Base-by-base conservation (phyloP, 2,113 vertebrate genomes). In the Coturnix japonica region DNA sequence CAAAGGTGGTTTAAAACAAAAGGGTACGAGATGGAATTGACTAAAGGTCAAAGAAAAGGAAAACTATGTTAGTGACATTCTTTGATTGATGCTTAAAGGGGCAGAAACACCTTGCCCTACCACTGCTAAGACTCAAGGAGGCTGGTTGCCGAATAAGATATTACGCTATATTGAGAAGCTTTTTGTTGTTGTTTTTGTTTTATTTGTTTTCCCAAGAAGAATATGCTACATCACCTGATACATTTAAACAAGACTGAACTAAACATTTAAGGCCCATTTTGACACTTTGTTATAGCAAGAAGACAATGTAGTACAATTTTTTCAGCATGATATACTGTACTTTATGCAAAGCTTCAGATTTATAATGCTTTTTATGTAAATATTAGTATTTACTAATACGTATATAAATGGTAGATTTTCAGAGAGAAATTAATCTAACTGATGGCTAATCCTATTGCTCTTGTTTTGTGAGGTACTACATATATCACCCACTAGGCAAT, bases 401-500 rank as follows among this genome's bases (percentile, higher is more conserved):
- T 41, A 41, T 41, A 41, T 41, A 41, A 41, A 41, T 23, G 54
- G 73, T 53, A 85, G 43, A 90, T 47, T 51, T 76, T 63, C 43
- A 18, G 41, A 70, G 43, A 77, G 22, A 8, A 79, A 76, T 70
- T 70, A 59, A 89, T 71, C 28, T 89, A 87, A 80, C 33, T 60
- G 67, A 92, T 70, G 60, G 33, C 8, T 87, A 82, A 87, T 74
- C 30, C 60, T 63, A 80, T 16, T 82, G 81, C 20, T n/a, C 46
- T 53, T 59, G 41, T 77, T 92, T 85, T 49, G 14, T 74, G 37
- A 89, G 41, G 11, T 26, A 60, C 37, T 54, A 35, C 0, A 5
- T 77, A 73, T 37, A 15, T 56, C 46, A 89, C 11, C 31, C 19
- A 71, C 7, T 12, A 77, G 35, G 13, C 39, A 83, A 43, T 18